Percentiles rank a stretch among this genome's conserved stretches.
Evolutionary conservation across 2,888 invertebrate species (phyloP).

Genomic region (Mimumesa dahlbomi): DNA sequence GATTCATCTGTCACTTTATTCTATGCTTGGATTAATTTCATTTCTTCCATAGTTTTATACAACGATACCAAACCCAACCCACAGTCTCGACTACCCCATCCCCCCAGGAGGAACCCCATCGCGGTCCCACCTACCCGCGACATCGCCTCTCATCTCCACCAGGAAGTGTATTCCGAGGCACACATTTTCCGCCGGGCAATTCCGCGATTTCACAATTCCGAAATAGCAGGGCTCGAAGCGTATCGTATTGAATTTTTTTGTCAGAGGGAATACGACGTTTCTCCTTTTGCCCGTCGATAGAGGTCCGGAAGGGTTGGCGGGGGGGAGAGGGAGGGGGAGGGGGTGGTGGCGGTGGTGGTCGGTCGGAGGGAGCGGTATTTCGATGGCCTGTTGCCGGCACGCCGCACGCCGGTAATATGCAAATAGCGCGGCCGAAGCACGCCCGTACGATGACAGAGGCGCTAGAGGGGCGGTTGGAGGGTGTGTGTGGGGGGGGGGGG

Average conservation of each 20-base stretch:
- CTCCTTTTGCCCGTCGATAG: constrained; percentile 58
- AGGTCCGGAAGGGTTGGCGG: constrained; percentile 34
- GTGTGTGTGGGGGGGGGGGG: constrained; percentile 22
- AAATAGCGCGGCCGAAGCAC: constrained; percentile 72
- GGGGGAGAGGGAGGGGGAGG: constrained; percentile 12
- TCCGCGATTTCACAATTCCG: constrained; percentile 46
- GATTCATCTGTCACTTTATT: too few species aligned
- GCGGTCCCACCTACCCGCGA: background rate
- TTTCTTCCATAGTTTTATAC: too few species aligned
- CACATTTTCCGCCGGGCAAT: constrained; percentile 34
- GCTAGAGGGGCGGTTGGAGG: constrained; percentile 22
- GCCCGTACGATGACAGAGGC: constrained; percentile 66
- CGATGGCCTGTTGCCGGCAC: constrained; percentile 73
- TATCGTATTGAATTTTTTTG: constrained; percentile 71
- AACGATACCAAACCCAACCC: too few species aligned
- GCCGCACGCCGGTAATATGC: constrained; percentile 73
- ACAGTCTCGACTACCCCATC: too few species aligned
- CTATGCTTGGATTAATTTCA: too few species aligned
- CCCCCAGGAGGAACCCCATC: too few species aligned
- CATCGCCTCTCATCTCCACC: background rate
- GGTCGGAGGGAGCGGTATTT: constrained; percentile 54
- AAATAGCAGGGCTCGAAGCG: constrained; percentile 39
- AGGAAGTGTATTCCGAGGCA: constrained; percentile 10
- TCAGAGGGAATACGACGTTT: constrained; percentile 64
- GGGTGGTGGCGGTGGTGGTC: background rate